Percentiles rank a stretch among this genome's conserved stretches.
These are phyloP conservation scores for Dipus sagitta DNA, from an alignment of 2,797 vertebrate species.

Conservation along the genomic window DNA sequence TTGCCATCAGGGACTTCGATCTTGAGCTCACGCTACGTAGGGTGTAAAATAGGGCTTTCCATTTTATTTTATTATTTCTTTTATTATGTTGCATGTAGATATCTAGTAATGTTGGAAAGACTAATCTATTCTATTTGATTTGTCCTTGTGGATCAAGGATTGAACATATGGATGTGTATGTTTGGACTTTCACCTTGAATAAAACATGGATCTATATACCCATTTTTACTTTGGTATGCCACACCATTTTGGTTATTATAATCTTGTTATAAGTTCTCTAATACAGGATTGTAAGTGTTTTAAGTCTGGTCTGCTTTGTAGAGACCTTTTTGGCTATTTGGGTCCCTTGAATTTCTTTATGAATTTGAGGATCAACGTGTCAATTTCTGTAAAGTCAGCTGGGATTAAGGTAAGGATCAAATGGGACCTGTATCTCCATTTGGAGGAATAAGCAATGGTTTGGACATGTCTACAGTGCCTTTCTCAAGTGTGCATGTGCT, in stretches of 20 bases:
- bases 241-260: too few species aligned
- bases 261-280: background rate
- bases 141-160: background rate
- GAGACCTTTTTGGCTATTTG: background rate
- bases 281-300: background rate
- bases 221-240: fast-evolving
- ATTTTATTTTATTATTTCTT: background rate
- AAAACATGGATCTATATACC: background rate
- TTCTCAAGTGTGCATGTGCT: background rate
- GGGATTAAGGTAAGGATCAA: background rate
- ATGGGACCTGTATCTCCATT: background rate
- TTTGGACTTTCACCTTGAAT: too few species aligned
- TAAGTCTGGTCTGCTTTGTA: background rate
- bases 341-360: background rate
- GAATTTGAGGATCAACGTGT: background rate
- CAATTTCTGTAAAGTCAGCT: background rate
- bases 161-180: background rate
- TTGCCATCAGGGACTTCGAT: background rate
- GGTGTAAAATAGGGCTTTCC: too few species aligned
- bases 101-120: background rate
- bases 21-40: background rate
- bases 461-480: background rate
- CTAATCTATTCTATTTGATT: background rate
- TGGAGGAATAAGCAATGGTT: background rate
- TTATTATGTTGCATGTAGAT: background rate